Percentiles rank a stretch among this genome's conserved stretches.
phyloP scores from a whole-genome alignment of 2,797 vertebrate genomes.

The Podarcis lilfordi region DNA sequence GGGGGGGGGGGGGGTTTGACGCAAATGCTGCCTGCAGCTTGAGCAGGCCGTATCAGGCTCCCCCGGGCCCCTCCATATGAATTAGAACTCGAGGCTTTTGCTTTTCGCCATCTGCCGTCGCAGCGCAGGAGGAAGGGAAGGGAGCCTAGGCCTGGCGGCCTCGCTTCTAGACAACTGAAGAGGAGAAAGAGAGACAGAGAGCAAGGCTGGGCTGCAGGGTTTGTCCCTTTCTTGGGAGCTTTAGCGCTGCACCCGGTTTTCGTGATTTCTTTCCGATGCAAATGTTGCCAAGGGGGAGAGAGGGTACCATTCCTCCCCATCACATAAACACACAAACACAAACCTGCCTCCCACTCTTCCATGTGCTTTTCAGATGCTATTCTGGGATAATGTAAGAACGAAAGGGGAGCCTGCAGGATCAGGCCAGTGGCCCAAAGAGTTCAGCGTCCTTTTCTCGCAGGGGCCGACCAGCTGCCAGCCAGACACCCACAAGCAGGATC shows the following conservation, averaged over 20 bases:
- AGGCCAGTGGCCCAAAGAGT: no score
- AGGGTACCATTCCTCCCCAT: no score
- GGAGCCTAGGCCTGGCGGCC: slow-evolving; percentile 38
- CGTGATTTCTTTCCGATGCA: background rate
- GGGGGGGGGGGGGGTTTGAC: slow-evolving; percentile 29
- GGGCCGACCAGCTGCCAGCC: no score
- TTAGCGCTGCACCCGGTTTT: background rate
- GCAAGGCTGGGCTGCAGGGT: background rate
- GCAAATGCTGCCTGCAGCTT: slow-evolving; percentile 42
- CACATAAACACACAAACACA: no score
- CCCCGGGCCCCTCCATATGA: background rate
- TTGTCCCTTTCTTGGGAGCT: no score
- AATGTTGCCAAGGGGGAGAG: background rate
- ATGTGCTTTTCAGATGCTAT: no score
- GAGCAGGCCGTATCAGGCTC: slow-evolving; percentile 11
- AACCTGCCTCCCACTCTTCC: background rate
- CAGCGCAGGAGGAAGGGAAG: slow-evolving; percentile 26
- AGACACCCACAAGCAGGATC: no score
- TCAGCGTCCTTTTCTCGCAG: no score
- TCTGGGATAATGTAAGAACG: no score
- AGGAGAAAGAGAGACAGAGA: slow-evolving; percentile 44
- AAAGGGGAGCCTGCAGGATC: no score
- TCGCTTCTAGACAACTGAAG: slow-evolving; percentile 47
- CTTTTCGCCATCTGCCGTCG: slow-evolving; percentile 50
- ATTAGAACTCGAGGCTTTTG: slow-evolving; percentile 23